Evolutionary conservation across 2,797 vertebrate genomes (phyloP).

Genomic region (Eleutherodactylus coqui): DNA sequence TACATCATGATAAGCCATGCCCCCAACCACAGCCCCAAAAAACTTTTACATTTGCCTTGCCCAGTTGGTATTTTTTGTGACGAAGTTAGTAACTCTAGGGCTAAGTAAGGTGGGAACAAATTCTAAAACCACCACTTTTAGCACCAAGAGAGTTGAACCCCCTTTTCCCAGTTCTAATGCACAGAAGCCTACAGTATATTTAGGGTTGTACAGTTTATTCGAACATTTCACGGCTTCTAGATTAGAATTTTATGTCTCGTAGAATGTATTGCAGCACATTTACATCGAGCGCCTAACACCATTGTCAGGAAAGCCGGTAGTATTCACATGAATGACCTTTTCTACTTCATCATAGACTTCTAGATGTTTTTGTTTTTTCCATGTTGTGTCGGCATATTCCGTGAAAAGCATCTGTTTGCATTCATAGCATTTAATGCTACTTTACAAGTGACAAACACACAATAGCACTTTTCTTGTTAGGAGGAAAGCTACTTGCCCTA

Average conservation of each 20-base stretch:
- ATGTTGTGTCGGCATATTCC: not conserved
- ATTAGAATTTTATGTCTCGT: not conserved
- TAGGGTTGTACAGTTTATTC: not conserved
- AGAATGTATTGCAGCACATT: not conserved
- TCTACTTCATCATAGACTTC: not conserved
- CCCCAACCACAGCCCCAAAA: too few species aligned
- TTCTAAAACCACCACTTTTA: too few species aligned
- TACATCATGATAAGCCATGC: too few species aligned
- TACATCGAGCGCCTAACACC: not conserved
- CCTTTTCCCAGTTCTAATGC: not conserved
- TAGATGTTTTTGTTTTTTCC: constrained; percentile 7
- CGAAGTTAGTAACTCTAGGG: too few species aligned
- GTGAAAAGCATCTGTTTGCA: not conserved
- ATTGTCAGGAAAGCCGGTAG: too few species aligned
- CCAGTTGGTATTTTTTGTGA: too few species aligned
- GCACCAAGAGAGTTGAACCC: too few species aligned
- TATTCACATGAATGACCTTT: constrained; percentile 20
- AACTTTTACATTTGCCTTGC: too few species aligned
- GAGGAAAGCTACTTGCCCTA: not conserved
- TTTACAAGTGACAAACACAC: constrained; percentile 11
- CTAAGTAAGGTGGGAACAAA: too few species aligned
- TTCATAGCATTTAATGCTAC: constrained; percentile 1
- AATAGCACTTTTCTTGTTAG: constrained; percentile 16
- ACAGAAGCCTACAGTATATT: not conserved
- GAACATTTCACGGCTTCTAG: not conserved